Conservation (phyloP, 2,113 vertebrate genomes). For the Apodemus speciosus region DNA sequence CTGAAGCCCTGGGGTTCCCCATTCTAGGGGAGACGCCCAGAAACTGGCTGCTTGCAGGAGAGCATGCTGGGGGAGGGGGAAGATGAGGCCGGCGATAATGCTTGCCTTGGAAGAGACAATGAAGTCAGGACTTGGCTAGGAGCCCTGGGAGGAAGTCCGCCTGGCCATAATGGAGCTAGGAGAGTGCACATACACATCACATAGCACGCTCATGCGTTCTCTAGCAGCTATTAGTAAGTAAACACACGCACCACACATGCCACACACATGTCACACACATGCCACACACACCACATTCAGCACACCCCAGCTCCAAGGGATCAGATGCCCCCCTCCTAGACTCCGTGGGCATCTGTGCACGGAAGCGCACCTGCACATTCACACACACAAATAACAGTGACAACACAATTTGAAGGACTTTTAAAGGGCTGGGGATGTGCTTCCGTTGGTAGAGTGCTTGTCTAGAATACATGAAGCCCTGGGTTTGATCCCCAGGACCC, state of each 20-base stretch:
- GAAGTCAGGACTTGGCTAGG: background rate
- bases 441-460: background rate
- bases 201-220: background rate
- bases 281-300: background rate
- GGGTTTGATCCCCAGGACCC: background rate
- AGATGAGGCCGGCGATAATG: fast-evolving
- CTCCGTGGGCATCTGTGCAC: background rate
- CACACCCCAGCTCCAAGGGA: background rate
- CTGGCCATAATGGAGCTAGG: background rate
- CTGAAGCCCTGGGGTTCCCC: background rate
- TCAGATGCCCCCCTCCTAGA: background rate
- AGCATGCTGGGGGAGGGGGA: background rate
- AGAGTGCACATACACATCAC: background rate
- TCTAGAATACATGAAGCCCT: background rate
- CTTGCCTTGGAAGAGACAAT: background rate
- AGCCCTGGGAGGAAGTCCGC: background rate
- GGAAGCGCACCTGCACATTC: too few species aligned
- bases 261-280: background rate
- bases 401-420: background rate
- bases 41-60: background rate
- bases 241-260: background rate
- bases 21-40: background rate
- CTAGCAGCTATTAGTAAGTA: background rate
- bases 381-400: background rate
- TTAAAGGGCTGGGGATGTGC: background rate